Conservation (phyloP, 2,113 vertebrate species). For the Delphinus delphis region DNA sequence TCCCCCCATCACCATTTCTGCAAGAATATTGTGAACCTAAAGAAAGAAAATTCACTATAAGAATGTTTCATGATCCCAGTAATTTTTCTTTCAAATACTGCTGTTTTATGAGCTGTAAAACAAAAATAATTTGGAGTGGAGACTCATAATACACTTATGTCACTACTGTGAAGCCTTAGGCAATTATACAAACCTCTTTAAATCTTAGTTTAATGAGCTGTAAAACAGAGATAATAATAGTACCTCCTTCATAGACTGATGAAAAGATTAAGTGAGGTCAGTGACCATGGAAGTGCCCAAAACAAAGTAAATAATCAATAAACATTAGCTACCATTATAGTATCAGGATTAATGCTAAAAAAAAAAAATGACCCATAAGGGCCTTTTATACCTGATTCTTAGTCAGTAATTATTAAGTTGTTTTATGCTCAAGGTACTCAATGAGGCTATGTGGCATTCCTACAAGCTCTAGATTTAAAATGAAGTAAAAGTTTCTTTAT, state of each 20-base stretch:
- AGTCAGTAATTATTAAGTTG: not conserved
- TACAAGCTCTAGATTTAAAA: not conserved
- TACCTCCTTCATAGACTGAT: not conserved
- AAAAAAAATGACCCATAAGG: not conserved
- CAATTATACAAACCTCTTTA: not conserved
- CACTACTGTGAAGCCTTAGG: not conserved
- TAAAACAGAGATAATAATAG: conserved; percentile 27
- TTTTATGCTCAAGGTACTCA: not conserved
- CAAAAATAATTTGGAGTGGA: conserved; percentile 11
- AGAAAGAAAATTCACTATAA: conserved; percentile 42
- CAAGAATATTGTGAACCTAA: conserved; percentile 98
- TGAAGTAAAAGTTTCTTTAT: not conserved
- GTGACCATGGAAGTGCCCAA: not conserved
- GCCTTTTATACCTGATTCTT: not conserved
- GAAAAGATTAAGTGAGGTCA: conserved; percentile 19
- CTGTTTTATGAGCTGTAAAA: not conserved
- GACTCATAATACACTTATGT: not conserved
- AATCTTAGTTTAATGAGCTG: not conserved
- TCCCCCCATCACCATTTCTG: conserved; percentile 99
- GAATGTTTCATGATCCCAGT: not conserved
- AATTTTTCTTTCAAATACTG: conserved; percentile 9
- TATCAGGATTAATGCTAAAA: conserved; percentile 15
- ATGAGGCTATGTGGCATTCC: not conserved
- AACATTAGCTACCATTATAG: conserved; percentile 6
- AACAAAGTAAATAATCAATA: conserved; percentile 30